phyloP scores from a whole-genome alignment of 2,797 vertebrate species.

The Sarcophilus harrisii region DNA sequence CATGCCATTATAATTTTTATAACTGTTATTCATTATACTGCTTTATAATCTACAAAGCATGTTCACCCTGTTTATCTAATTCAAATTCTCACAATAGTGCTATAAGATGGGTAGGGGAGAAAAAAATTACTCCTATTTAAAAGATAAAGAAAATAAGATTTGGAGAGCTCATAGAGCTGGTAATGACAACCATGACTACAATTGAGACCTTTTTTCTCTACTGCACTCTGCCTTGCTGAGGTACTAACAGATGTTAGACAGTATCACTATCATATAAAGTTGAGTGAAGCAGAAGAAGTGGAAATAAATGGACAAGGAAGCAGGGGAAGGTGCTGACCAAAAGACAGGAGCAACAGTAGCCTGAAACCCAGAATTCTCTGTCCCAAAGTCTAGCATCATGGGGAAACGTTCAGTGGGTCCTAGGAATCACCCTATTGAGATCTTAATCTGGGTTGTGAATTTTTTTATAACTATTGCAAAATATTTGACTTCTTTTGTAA shows the following conservation, averaged over 20 bases:
- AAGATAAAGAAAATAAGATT: not conserved
- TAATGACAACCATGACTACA: not conserved
- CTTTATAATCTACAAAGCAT: not conserved
- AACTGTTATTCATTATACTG: not conserved
- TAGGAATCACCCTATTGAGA: not conserved
- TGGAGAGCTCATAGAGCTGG: not conserved
- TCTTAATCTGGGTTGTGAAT: not conserved
- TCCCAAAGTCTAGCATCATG: not conserved
- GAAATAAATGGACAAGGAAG: not conserved
- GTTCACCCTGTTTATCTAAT: not conserved
- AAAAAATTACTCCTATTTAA: not conserved
- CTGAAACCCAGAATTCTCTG: not conserved
- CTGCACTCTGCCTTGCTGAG: not conserved
- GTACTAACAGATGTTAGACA: not conserved
- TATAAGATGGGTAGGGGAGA: not conserved
- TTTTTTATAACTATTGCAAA: not conserved
- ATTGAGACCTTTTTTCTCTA: not conserved
- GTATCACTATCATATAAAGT: not conserved
- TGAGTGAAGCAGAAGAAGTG: not conserved
- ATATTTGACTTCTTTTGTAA: not conserved
- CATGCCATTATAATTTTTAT: not conserved
- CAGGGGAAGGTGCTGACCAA: not conserved
- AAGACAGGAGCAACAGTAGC: not conserved
- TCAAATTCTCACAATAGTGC: not conserved
- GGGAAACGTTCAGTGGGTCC: not conserved